These are phyloP conservation scores for Megaceryle alcyon DNA, from an alignment of 2,797 vertebrate genomes.

Conservation along the genomic window DNA sequence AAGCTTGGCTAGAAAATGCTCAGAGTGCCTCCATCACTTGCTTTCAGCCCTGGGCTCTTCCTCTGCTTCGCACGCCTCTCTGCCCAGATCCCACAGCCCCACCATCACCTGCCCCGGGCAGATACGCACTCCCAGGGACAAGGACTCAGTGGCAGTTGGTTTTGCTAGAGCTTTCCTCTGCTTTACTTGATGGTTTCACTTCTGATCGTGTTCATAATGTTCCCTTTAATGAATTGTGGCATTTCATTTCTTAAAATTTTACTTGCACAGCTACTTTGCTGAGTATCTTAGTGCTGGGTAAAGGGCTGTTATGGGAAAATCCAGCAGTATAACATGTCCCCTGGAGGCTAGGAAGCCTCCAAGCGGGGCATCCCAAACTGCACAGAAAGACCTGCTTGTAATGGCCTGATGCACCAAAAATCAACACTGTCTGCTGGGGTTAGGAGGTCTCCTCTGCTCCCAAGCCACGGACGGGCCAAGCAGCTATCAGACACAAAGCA, in stretches of 20 bases:
- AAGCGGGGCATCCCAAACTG: neutral
- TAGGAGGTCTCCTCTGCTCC: neutral
- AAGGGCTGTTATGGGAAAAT: neutral
- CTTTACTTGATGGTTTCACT: neutral
- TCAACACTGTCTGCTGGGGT: neutral
- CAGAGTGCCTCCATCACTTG: neutral
- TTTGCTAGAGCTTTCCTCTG: neutral
- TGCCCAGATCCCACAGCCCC: neutral
- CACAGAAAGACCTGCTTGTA: neutral
- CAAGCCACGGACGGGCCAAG: neutral
- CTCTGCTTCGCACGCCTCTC: neutral
- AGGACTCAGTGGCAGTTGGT: neutral
- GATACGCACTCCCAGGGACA: neutral
- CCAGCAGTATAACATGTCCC: accelerated
- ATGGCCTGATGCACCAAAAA: neutral
- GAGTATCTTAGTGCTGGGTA: neutral
- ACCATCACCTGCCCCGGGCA: neutral
- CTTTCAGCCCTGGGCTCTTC: neutral
- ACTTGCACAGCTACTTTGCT: neutral
- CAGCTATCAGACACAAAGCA: neutral
- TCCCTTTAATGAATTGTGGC: neutral
- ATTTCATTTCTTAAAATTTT: neutral
- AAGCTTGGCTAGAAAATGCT: neutral
- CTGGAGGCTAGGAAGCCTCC: neutral
- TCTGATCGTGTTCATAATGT: neutral